These are phyloP conservation scores for Pituophis catenifer DNA, from an alignment of 2,113 vertebrate genomes.

Conservation along the genomic window DNA sequence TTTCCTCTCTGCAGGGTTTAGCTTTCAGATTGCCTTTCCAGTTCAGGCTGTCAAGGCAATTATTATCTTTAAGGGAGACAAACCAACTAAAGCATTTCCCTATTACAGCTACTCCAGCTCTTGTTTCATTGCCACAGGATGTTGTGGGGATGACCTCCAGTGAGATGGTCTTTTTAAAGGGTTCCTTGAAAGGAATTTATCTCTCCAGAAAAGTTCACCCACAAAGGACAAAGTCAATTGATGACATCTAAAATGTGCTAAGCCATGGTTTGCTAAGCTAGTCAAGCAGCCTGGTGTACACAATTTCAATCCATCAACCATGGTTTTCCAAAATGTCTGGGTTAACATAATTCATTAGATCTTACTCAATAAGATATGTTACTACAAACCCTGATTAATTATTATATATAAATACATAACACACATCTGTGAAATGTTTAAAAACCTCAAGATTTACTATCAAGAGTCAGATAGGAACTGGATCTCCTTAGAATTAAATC, in stretches of 20 bases:
- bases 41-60: not conserved
- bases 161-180: not conserved
- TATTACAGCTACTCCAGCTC: not conserved
- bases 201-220: not conserved
- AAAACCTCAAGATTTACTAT: not conserved
- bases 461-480: not conserved
- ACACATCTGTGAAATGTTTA: not conserved
- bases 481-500: not conserved
- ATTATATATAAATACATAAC: not conserved
- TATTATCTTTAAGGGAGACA: not conserved
- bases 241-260: not conserved
- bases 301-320: not conserved
- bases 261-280: not conserved
- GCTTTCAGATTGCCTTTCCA: not conserved
- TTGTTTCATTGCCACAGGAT: not conserved
- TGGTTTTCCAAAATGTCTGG: not conserved
- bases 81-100: not conserved
- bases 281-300: not conserved
- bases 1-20: not conserved
- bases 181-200: not conserved
- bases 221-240: not conserved
- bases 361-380: not conserved
- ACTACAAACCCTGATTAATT: not conserved
- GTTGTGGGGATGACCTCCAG: not conserved
- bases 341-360: not conserved